A percentile compares a stretch with the other conserved stretches of the same genome.
Evolutionary conservation across 1,140 invertebrate species (phyloP).

Genomic region (Microvelia longipes): DNA sequence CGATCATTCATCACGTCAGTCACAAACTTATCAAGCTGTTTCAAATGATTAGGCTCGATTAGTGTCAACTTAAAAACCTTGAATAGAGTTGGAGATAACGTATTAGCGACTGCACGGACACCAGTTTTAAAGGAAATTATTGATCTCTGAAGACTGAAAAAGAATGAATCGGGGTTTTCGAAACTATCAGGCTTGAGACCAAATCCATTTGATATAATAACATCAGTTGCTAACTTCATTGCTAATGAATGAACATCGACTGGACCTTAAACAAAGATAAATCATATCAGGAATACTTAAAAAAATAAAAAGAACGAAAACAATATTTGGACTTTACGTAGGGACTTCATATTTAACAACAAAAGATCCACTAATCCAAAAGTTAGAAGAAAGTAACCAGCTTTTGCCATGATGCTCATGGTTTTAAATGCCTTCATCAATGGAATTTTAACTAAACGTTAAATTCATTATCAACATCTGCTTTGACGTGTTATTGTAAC

Average conservation of each 20-base stretch:
- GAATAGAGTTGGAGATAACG: not conserved
- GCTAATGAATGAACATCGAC: not conserved
- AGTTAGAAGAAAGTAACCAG: no score
- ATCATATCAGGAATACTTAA: no score
- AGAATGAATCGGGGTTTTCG: not conserved
- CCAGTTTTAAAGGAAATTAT: not conserved
- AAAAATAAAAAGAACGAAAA: no score
- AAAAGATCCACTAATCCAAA: no score
- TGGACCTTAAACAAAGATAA: not conserved
- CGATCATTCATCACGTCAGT: not conserved
- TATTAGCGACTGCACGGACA: not conserved
- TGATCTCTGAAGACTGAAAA: not conserved
- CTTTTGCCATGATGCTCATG: no score
- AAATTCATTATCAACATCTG: no score
- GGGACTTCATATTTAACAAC: no score
- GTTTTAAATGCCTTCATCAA: no score
- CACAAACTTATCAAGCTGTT: not conserved
- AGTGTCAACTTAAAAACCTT: not conserved
- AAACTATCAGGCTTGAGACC: not conserved
- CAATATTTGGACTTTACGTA: no score
- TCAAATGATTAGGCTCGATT: not conserved
- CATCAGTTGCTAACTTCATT: not conserved
- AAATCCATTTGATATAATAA: not conserved
- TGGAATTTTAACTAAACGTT: no score
- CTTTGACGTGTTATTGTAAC: no score